Base-by-base conservation (phyloP, 2,113 vertebrate genomes). In the Cnemophilus loriae region DNA sequence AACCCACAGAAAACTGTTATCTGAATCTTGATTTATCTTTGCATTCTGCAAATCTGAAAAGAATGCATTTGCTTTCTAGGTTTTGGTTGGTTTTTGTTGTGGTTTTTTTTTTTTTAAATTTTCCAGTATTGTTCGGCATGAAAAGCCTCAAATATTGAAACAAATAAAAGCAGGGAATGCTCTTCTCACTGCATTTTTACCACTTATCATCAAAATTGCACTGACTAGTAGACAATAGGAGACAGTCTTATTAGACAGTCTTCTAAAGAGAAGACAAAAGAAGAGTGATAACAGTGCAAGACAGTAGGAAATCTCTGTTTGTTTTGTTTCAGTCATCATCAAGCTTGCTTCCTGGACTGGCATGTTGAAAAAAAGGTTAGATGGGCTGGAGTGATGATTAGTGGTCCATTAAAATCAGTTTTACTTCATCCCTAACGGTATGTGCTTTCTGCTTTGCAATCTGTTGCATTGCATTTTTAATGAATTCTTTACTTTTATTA, bases 111-210 rank as follows among this genome's bases (percentile, higher is more conserved):
- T 32, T 46, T 56, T 57, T 59, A 35, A 46, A 33, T 60, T 84
- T 81, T 64, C 13, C 33, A 6, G 24, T 70, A 33, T 20, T 90
- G 49, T 73, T 93, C 68, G 90, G 37, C 71, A 63, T 52, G n/a
- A 84, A 85, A 85, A 84, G 21, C 39, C 39, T 83, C 75, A 76
- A 59, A 47, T 90, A 65, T 39, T 6, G 13, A 37, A 55, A 75
- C 42, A 80, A 83, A 75, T 74, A 78, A 81, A 88, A 90, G 39
- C 39, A 92, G 33, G 21, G 63, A 63, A 50, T 80, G 59, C 42
- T 57, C 20, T 92, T 88, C 69, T 90, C 49, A 64, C 59, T 93
- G 42, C 39, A 70, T 96, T 96, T 96, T 87, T 71, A 56, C 85
- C 53, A 71, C 37, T 83, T 42, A 73, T 16, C 60, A 67, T 63